Conservation (phyloP, 2,113 vertebrate species). For the Alligator mississippiensis region DNA sequence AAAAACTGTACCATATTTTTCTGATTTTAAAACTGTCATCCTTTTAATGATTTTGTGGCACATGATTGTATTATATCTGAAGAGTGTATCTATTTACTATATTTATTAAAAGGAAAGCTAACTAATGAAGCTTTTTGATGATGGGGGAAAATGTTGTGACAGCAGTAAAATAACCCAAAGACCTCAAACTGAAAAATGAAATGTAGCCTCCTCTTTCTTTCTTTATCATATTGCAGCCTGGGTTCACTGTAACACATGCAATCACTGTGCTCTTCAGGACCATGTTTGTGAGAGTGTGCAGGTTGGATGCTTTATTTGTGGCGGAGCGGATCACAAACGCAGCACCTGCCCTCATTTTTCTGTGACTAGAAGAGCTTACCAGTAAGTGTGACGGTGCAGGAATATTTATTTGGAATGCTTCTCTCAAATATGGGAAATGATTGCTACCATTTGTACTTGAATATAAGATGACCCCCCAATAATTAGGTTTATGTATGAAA, state of each 20-base stretch:
- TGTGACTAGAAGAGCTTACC: not conserved
- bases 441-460: not conserved
- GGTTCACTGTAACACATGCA: conserved; percentile 88
- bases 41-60: not conserved
- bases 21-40: not conserved
- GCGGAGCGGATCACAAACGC: conserved; percentile 86
- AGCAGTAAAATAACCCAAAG: not conserved
- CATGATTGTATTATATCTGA: not conserved
- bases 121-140: not conserved
- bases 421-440: not conserved
- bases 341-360: conserved; percentile 80
- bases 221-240: conserved; percentile 81
- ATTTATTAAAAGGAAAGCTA: not conserved
- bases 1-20: not conserved
- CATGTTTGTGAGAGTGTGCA: conserved; percentile 79
- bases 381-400: conserved; percentile 61
- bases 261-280: conserved; percentile 82
- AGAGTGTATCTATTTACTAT: not conserved
- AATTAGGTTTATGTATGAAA: too few relatives aligned
- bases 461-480: not conserved
- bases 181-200: too few relatives aligned
- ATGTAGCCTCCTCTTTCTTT: too few relatives aligned
- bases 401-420: not conserved
- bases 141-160: not conserved
- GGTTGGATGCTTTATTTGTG: conserved; percentile 88